Evolutionary conservation across 2,113 vertebrate genomes (phyloP), one percentile per base, ranked within the genome.

Genomic region (Cottus gobio): DNA sequence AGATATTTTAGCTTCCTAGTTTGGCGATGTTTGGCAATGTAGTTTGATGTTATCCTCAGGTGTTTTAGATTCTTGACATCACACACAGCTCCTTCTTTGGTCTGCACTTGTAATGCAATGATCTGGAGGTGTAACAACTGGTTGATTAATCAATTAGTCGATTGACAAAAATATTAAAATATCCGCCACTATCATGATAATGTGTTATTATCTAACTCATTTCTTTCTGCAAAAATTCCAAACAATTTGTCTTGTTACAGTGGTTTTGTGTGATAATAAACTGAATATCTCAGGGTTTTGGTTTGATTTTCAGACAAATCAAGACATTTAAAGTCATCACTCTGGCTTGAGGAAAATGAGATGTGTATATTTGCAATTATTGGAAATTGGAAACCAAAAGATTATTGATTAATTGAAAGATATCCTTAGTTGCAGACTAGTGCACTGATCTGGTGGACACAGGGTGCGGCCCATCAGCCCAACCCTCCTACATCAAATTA

Each of bases 381-480:
- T 5, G 5, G 0, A 26, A 37, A 44, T 64, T 24, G n/a, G 15
- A 24, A 36, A 61, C 22, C 18, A 9, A 44, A 73, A 56, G 4
- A 57, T 24, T 9, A 71, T 15, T 0, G 2, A 6, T 44, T n/a
- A 0, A 68, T 52, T 54, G 3, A 26, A 65, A 54, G 57, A 20
- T 0, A 52, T 52, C 39, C 46, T 62, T 4, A 71, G 7, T 31
- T 44, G 24, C 60, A 68, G 48, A 5, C 26, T 9, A 31, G 5
- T 7, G 30, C 36, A 63, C 18, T 39, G 42, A 48, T 75, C 20
- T 65, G 73, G 42, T 7, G n/a, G 31, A 61, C 42, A 57, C 50
- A 69, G 61, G 77, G 73, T 56, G 48, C 5, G 66, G 12, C 46
- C 60, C 26, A 9, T 8, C 26, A 65, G 46, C 44, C 61, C 26